Conservation (phyloP, 2,888 invertebrate species). For the Cremastinae sp. region DNA sequence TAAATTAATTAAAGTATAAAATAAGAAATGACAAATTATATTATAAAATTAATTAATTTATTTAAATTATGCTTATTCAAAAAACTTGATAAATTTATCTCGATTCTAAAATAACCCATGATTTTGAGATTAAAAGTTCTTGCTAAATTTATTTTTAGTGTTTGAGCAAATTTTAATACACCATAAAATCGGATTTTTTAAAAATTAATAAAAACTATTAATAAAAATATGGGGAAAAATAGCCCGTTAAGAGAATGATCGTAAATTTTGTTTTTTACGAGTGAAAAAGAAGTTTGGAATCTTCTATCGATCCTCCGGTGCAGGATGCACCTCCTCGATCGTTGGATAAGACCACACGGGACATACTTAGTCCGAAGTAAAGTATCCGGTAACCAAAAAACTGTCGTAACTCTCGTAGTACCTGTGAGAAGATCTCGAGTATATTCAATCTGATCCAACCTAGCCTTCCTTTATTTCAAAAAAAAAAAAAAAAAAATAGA, state of each 20-base stretch:
- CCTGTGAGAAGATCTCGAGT: background rate
- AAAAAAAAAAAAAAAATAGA: too few species aligned
- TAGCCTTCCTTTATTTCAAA: background rate
- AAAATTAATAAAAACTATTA: background rate
- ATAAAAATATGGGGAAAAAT: background rate
- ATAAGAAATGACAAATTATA: too few species aligned
- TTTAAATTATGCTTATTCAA: too few species aligned
- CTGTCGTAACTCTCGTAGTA: conserved; percentile 61
- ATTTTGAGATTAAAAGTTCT: too few species aligned
- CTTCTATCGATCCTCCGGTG: conserved; percentile 5
- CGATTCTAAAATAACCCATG: too few species aligned
- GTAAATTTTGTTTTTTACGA: background rate
- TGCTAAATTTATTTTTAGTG: too few species aligned
- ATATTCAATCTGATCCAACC: background rate
- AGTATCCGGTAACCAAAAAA: conserved; percentile 75
- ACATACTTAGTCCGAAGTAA: conserved; percentile 57
- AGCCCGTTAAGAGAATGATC: background rate
- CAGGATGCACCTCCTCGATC: background rate
- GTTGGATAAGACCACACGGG: conserved; percentile 10
- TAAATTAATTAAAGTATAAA: too few species aligned
- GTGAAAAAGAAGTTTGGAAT: conserved; percentile 19
- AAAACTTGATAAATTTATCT: too few species aligned
- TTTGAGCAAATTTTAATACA: too few species aligned
- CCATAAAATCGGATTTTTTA: too few species aligned
- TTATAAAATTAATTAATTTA: too few species aligned